A percentile compares a stretch with the other conserved stretches of the same genome.
phyloP scores from a whole-genome alignment of 2,888 invertebrate genomes.

The Oasisia sp. region DNA sequence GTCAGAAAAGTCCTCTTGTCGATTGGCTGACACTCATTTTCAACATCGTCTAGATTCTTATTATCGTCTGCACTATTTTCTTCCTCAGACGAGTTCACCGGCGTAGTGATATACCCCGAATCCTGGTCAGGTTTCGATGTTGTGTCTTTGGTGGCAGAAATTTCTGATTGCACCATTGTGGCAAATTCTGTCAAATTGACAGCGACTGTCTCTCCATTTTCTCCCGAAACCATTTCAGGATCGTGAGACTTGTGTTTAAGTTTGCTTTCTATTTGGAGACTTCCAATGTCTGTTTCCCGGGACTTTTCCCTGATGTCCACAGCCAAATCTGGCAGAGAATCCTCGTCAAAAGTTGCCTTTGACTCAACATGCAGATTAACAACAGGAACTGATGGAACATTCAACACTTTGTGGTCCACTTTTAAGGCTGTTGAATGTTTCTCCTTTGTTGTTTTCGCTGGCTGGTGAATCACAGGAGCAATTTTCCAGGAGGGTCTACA shows the following conservation, averaged over 20 bases:
- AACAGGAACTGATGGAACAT: not conserved
- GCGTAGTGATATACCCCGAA: conserved; percentile 28
- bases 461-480: not conserved
- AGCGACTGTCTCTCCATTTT: not conserved
- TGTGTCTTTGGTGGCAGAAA: conserved; percentile 25
- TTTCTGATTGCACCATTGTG: not conserved
- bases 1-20: conserved; percentile 19
- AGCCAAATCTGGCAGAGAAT: not conserved
- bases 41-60: conserved; percentile 24
- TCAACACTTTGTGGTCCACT: not conserved
- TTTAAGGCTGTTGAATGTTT: not conserved
- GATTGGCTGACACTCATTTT: not conserved
- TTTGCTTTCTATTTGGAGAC: not conserved
- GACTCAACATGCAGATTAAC: not conserved
- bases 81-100: conserved; percentile 29
- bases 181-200: not conserved
- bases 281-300: not conserved
- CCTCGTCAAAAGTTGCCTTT: not conserved
- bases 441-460: not conserved
- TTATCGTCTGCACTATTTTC: conserved; percentile 32
- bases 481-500: conserved; percentile 5
- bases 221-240: not conserved
- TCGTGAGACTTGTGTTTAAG: not conserved
- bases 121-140: conserved; percentile 25
- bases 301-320: not conserved